Evolutionary conservation across 2,797 vertebrate species (phyloP).

Genomic region (Sebastes nivosus): DNA sequence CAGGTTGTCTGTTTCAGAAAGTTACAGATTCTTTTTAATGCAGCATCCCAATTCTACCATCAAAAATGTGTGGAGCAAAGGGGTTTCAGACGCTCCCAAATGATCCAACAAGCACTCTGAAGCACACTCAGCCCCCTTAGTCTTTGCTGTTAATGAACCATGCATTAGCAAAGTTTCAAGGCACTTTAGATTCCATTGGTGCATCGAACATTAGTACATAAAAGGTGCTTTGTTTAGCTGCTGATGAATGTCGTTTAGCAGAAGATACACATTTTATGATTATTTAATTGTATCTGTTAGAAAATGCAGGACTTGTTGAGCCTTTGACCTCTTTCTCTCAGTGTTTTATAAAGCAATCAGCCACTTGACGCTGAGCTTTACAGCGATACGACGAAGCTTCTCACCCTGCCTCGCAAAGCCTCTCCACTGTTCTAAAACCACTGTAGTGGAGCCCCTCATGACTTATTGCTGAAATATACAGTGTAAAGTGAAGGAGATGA

Average conservation of each 20-base stretch:
- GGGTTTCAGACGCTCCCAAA: neutral
- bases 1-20: neutral
- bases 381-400: neutral
- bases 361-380: conserved; percentile 11
- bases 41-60: neutral
- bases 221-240: neutral
- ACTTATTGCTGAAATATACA: conserved; percentile 24
- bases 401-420: conserved; percentile 18
- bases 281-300: conserved; percentile 11
- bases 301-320: conserved; percentile 26
- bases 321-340: conserved; percentile 11
- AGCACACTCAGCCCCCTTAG: neutral
- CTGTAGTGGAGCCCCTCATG: conserved; percentile 14
- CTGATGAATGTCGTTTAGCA: neutral
- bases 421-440: conserved; percentile 28
- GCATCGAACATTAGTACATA: neutral
- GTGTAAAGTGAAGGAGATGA: conserved; percentile 21
- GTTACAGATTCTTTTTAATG: too few relatives aligned
- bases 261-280: neutral
- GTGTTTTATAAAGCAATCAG: conserved; percentile 19
- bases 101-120: neutral
- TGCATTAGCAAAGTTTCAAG: neutral
- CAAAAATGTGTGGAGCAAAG: neutral
- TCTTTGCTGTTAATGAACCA: neutral
- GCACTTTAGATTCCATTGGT: neutral